Conservation (phyloP, 92 coral and sea anemone genomes). For the Parazoanthus swiftii region DNA sequence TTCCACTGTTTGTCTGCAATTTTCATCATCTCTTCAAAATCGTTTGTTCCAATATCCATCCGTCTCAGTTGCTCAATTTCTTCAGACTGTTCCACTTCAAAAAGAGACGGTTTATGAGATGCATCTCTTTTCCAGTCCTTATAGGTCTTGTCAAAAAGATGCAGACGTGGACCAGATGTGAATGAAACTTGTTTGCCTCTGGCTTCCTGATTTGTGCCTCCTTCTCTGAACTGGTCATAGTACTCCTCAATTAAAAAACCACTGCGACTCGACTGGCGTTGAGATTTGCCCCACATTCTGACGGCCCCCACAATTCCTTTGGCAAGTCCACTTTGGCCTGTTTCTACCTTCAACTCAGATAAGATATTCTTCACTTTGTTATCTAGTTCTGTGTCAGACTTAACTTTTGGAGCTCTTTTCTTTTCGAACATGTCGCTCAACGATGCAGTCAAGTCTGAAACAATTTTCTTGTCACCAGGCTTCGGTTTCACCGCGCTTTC, state of each 20-base stretch:
- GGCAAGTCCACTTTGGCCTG: constrained; percentile 63
- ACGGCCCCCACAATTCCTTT: constrained; percentile 73
- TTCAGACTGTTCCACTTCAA: constrained; percentile 47
- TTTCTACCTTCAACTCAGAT: constrained; percentile 63
- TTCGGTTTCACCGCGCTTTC: not conserved
- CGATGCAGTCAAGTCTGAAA: not conserved
- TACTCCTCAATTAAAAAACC: constrained; percentile 40
- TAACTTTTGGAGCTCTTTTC: constrained; percentile 28
- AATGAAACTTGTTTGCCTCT: constrained; percentile 28
- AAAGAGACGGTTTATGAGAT: constrained; percentile 31
- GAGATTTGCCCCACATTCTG: constrained; percentile 71
- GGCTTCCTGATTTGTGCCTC: constrained; percentile 11
- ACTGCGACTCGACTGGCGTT: constrained; percentile 35
- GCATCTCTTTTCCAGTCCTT: constrained; percentile 9
- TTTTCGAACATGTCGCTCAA: constrained; percentile 3
- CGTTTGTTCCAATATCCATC: constrained; percentile 63
- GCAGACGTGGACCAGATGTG: constrained; percentile 53
- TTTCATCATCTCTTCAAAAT: constrained; percentile 76
- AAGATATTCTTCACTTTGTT: constrained; percentile 63
- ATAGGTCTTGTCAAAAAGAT: constrained; percentile 59
- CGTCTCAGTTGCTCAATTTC: constrained; percentile 42
- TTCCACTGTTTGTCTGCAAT: constrained; percentile 83
- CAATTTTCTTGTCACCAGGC: constrained; percentile 31
- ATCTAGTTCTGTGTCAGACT: constrained; percentile 56
- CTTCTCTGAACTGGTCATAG: constrained; percentile 40